phyloP scores from a whole-genome alignment of 2,888 invertebrate genomes.

The Pelosia muscerda region DNA sequence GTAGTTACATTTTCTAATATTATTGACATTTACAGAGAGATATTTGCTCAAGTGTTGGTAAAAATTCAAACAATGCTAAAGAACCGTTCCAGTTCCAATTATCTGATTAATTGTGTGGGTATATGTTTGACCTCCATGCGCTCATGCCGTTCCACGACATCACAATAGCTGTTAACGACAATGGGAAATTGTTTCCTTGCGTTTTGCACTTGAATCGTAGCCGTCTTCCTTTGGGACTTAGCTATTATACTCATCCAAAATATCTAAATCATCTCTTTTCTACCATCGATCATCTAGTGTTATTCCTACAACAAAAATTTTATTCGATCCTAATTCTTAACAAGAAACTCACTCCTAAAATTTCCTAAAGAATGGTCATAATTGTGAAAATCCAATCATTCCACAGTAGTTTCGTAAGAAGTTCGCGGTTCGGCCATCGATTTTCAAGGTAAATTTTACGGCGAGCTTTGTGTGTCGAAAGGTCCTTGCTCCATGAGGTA shows the following conservation, averaged over 20 bases:
- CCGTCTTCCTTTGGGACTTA: constrained; percentile 48
- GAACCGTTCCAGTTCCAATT: constrained; percentile 69
- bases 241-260: constrained; percentile 19
- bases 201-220: constrained; percentile 55
- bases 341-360: background rate
- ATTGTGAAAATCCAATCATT: constrained; percentile 39
- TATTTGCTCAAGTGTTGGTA: constrained; percentile 47
- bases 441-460: constrained; percentile 83
- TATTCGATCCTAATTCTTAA: background rate
- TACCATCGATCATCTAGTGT: background rate
- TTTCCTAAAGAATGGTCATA: constrained; percentile 2
- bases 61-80: constrained; percentile 58
- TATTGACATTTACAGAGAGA: constrained; percentile 9
- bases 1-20: background rate
- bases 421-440: constrained; percentile 69
- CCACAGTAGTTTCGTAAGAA: constrained; percentile 62
- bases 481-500: constrained; percentile 85
- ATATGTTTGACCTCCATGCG: constrained; percentile 73
- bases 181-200: constrained; percentile 70
- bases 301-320: background rate
- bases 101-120: constrained; percentile 73
- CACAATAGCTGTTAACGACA: constrained; percentile 74
- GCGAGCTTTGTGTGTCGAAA: constrained; percentile 80
- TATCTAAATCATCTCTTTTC: background rate
- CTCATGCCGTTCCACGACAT: constrained; percentile 57